phyloP scores from a whole-genome alignment of 2,113 vertebrate genomes.

The Zosterops borbonicus region DNA sequence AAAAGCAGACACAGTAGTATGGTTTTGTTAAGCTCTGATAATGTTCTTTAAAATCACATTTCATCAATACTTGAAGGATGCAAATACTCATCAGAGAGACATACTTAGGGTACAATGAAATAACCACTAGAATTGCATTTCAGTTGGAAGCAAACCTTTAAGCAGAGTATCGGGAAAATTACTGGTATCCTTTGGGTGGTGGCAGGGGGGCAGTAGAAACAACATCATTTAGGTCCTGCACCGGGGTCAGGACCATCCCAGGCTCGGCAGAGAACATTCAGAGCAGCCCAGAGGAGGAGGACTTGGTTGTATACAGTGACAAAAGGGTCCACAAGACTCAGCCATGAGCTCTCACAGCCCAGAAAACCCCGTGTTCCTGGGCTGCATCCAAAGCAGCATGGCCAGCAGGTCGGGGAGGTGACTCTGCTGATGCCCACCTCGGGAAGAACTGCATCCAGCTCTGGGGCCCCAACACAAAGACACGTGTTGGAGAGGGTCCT shows the following conservation, averaged over 20 bases:
- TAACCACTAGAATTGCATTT: neutral
- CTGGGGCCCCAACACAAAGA: neutral
- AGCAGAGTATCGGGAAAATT: neutral
- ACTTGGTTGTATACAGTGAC: neutral
- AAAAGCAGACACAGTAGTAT: neutral
- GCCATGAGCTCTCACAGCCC: neutral
- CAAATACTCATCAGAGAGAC: neutral
- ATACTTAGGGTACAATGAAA: neutral
- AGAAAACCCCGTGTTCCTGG: neutral
- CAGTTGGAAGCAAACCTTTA: neutral
- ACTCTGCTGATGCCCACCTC: neutral
- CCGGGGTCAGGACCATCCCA: neutral
- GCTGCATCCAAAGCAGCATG: neutral
- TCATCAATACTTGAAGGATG: neutral
- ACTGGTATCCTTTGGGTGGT: neutral
- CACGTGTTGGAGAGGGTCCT: neutral
- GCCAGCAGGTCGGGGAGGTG: neutral
- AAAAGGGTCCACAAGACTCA: neutral
- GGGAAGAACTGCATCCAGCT: neutral
- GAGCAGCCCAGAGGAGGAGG: neutral
- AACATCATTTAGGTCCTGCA: neutral
- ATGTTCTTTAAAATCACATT: neutral
- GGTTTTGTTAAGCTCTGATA: neutral
- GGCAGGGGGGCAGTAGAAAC: neutral
- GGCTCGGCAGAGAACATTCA: neutral